Evolutionary conservation across 2,888 invertebrate species (phyloP), one percentile per base, ranked within the genome.

Genomic region (Orthonevra nobilis): DNA sequence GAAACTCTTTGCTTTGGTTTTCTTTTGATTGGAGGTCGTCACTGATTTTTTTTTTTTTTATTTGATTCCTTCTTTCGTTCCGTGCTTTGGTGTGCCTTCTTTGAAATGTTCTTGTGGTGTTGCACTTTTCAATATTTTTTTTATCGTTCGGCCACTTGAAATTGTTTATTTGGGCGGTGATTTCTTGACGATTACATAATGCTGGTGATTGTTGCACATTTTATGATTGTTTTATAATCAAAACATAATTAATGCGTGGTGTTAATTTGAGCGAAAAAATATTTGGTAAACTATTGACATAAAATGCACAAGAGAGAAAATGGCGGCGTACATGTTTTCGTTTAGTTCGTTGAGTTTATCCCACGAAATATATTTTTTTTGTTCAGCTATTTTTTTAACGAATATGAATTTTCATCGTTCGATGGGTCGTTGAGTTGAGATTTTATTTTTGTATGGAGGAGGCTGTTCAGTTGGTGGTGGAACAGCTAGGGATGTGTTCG

Each of bases 291-390:
- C 82, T 83, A 84, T 84, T 84, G 84, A 84, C 84, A 84, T 84
- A 83, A 83, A 83, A 83, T 83, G 84, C 84, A 84, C 83, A 84
- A 84, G 82, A 84, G 82, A 84, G 83, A 84, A 84, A 84, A 84
- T 84, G 84, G 84, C 84, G 84, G 84, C 83, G 83, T 83, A 84
- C 82, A 81, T 82, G 81, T 83, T 73, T 79, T 79, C 79, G 79
- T 79, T 82, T 77, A 81, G 72, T 82, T 84, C 84, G 83, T 83
- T 81, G 20, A 83, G 82, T 84, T 79, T 81, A 74, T 74, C 74
- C 56, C 73, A 74, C 81, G 74, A 81, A 81, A 68, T 70, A 36
- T 81, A n/a, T 82, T 82, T 79, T 7, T 61, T 58, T 50, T 36
- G 20, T 52, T 61, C 28, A 34, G 46, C 14, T 20, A 54, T 6